These are phyloP conservation scores for Lutjanus erythropterus DNA, from an alignment of 2,113 vertebrate genomes.

Conservation along the genomic window DNA sequence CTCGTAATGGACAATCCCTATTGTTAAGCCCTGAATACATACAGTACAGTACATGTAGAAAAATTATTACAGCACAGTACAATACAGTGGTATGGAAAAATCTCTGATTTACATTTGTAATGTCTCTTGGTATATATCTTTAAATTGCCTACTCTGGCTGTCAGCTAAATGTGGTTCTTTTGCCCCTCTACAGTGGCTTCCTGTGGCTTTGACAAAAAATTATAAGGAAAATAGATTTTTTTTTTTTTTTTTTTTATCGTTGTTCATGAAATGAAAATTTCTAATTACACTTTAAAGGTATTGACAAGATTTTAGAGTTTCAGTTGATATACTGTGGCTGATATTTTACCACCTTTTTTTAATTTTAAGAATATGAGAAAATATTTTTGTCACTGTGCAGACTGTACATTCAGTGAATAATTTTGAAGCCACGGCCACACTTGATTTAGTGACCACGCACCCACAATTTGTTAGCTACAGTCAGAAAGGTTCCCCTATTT, in stretches of 20 bases:
- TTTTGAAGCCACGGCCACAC: conserved; percentile 15
- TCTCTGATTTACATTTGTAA: not conserved
- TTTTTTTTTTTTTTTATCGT: no score
- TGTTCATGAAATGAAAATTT: no score
- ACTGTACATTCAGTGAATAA: conserved; percentile 30
- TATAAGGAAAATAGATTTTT: no score
- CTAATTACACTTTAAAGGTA: not conserved
- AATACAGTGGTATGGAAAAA: not conserved
- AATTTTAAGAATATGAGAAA: not conserved
- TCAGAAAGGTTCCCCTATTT: conserved; percentile 74
- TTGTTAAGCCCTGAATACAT: no score
- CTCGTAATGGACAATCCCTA: no score
- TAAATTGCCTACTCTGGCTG: not conserved
- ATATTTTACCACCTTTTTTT: not conserved
- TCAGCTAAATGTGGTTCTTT: no score
- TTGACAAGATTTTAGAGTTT: not conserved
- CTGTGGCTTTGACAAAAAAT: no score
- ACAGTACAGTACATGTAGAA: not conserved
- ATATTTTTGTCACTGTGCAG: not conserved
- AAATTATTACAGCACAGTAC: not conserved
- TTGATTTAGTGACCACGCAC: conserved; percentile 50
- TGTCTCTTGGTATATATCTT: not conserved
- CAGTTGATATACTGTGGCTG: accelerated
- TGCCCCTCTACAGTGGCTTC: no score
- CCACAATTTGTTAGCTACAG: conserved; percentile 52